These are phyloP conservation scores for Caranx ignobilis DNA, from an alignment of 2,113 vertebrate species.

Conservation along the genomic window DNA sequence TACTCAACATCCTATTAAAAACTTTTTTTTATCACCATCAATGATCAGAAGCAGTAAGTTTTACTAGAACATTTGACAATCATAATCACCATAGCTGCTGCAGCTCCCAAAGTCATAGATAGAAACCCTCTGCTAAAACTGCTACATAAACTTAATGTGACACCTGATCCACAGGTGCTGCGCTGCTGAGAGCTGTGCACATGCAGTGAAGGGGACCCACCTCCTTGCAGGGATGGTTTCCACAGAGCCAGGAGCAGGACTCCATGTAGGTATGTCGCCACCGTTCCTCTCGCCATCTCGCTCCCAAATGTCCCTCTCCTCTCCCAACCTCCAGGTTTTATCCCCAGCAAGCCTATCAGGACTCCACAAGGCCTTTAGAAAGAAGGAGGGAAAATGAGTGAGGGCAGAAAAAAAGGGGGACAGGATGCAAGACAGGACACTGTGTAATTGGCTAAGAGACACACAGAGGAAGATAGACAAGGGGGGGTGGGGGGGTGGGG, in stretches of 20 bases:
- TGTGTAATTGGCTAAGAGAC: conserved; percentile 86
- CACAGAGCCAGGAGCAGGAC: conserved; percentile 88
- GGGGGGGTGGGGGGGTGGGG: conserved; percentile 72
- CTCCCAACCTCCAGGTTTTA: conserved; percentile 90
- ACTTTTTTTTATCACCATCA: neutral
- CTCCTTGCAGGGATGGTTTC: conserved; percentile 91
- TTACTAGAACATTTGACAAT: neutral
- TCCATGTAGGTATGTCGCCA: conserved; percentile 85
- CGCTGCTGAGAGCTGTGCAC: conserved; percentile 3
- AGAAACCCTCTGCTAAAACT: neutral
- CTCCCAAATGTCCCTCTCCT: conserved; percentile 89
- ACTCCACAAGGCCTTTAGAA: conserved; percentile 85
- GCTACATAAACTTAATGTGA: neutral
- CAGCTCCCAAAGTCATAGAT: neutral
- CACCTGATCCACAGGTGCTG: conserved; percentile 65
- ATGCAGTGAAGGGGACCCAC: conserved; percentile 83
- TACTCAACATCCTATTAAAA: no score
- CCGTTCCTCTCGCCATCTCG: conserved; percentile 90
- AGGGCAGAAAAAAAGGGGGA: conserved; percentile 54
- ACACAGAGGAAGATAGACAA: conserved; percentile 57
- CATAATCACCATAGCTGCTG: neutral
- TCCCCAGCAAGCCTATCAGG: conserved; percentile 89
- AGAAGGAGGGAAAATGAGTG: conserved; percentile 75
- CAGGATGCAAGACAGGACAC: conserved; percentile 82
- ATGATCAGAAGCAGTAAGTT: neutral